Evolutionary conservation across 1,140 invertebrate genomes (phyloP).

Genomic region (Drosophila varians): DNA sequence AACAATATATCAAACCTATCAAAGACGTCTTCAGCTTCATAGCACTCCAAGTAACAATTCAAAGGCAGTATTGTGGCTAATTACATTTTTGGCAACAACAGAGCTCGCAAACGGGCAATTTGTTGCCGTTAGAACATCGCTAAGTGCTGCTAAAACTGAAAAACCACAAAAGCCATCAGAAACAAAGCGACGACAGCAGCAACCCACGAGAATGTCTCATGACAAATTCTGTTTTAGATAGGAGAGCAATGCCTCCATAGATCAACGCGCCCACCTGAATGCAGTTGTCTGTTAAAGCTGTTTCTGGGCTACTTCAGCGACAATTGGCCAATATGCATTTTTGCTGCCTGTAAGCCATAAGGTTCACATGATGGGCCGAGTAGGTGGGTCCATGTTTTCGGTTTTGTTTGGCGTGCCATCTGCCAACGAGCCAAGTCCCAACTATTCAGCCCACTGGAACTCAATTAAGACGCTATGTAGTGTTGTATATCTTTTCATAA

Average conservation of each 20-base stretch:
- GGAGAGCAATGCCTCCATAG: constrained; percentile 56
- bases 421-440: constrained; percentile 32
- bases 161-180: constrained; percentile 16
- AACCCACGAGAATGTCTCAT: constrained; percentile 75
- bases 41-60: constrained; percentile 57
- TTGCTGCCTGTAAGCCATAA: constrained; percentile 3
- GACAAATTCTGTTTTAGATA: constrained; percentile 81
- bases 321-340: constrained; percentile 51
- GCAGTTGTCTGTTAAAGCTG: constrained; percentile 29
- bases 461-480: too few species aligned
- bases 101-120: constrained; percentile 52
- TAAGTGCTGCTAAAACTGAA: constrained; percentile 61
- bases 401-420: constrained; percentile 36
- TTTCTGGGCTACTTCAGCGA: constrained; percentile 21
- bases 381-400: constrained; percentile 21
- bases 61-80: constrained; percentile 75
- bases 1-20: too few species aligned
- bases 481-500: too few species aligned
- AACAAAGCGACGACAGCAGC: constrained; percentile 39
- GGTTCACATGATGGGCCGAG: constrained; percentile 69
- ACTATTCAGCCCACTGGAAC: background rate
- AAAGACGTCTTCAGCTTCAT: too few species aligned
- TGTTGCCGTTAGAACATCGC: constrained; percentile 63
- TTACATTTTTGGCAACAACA: constrained; percentile 62
- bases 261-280: constrained; percentile 57